Base-by-base conservation (phyloP, 2,113 vertebrate genomes). In the Oncorhynchus keta region DNA sequence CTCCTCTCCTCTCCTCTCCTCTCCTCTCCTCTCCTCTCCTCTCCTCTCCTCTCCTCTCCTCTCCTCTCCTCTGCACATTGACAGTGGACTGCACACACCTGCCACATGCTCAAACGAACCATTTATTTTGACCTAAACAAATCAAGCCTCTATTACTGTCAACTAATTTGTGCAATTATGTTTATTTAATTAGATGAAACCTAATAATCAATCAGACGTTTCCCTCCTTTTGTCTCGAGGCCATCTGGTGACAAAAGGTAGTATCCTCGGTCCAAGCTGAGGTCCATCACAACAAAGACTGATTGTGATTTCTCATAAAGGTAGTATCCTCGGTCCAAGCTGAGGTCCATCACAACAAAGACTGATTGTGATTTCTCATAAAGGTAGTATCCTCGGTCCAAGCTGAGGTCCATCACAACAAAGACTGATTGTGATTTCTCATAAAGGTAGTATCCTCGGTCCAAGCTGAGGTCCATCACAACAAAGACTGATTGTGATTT, bases 61-160 rank as follows among this genome's bases (percentile, higher is more conserved):
- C 22, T 65, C 48, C 48, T 49, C 9, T 9, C 48, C 8, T 24
- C 24, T 65, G 62, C 13, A 65, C 65, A 67, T 6, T 30, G 28
- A 67, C 65, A 67, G 28, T 2, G 32, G 32, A 39, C 67, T 20
- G 67, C 30, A 45, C 18, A 35, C 68, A 28, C 81, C 79, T 24
- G 49, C 70, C 83, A 87, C 86, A 89, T 85, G 84, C 74, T 76
- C 66, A 80, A 82, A 82, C 45, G n/a, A 75, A 81, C 78, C 80
- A 85, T 92, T 92, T 91, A 81, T 91, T 90, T 78, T 76, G 62
- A 84, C 74, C 76, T 88, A 90, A 93, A 92, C 87, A 84, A 85
- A 91, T 92, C 88, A 88, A 16, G 66, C 35, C 74, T 76, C 82
- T 83, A 81, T 90, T 83, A 87, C 83, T 92, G 92, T 92, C 90